Percentiles rank a stretch among this genome's conserved stretches.
These are phyloP conservation scores for Poeciliopsis paucimaculata DNA, from an alignment of 2,797 vertebrate genomes.

Conservation along the genomic window DNA sequence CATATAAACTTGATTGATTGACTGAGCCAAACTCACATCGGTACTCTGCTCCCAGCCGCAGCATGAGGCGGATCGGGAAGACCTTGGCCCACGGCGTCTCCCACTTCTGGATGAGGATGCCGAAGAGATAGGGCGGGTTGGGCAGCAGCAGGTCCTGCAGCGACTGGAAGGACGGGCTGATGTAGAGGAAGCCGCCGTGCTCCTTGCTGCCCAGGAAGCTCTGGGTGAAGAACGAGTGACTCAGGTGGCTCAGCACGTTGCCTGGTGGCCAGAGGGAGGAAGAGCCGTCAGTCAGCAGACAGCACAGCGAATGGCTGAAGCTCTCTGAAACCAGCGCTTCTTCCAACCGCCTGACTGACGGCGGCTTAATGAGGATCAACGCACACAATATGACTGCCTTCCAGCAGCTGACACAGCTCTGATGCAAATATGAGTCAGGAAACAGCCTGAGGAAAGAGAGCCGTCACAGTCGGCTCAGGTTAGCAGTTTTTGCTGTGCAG, in stretches of 20 bases:
- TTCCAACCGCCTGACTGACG: constrained; percentile 43
- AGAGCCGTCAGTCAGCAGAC: constrained; percentile 23
- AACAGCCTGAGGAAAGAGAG: constrained; percentile 47
- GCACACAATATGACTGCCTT: constrained; percentile 45
- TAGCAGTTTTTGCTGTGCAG: constrained; percentile 36
- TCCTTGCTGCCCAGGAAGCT: constrained; percentile 97
- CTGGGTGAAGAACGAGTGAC: constrained; percentile 97
- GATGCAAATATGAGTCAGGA: constrained; percentile 50
- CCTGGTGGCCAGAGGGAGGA: constrained; percentile 73
- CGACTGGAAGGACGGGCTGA: constrained; percentile 94
- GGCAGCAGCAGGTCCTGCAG: constrained; percentile 95
- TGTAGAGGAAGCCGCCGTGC: constrained; percentile 96
- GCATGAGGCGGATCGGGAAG: constrained; percentile 97
- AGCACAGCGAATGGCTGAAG: constrained; percentile 30
- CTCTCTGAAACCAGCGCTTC: constrained; percentile 53
- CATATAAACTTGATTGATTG: too few relatives aligned
- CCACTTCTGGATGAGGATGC: constrained; percentile 98
- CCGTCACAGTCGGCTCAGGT: constrained; percentile 60
- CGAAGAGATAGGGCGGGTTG: constrained; percentile 94
- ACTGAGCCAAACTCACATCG: constrained; percentile 85
- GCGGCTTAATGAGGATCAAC: constrained; percentile 52
- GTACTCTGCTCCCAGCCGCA: constrained; percentile 97
- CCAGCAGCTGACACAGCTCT: constrained; percentile 42
- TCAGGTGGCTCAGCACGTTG: constrained; percentile 92
- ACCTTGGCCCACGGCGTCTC: constrained; percentile 99